Conservation (phyloP, 30 jellyfish, hydroid and myxozoan genomes). For the Mastigias papua region DNA sequence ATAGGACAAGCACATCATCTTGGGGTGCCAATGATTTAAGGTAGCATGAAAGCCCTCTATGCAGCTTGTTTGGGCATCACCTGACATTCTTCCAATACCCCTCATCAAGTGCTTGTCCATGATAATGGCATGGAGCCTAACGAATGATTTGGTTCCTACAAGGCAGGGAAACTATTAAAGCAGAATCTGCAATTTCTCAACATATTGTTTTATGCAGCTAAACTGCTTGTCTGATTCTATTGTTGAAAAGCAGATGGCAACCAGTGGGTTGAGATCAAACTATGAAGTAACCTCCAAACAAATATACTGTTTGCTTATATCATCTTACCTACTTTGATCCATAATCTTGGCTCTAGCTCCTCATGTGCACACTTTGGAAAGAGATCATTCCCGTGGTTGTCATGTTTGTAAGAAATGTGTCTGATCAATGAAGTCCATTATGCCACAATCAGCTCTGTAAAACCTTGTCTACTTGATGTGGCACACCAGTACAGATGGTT, state of each 20-base stretch:
- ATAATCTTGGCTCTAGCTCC: conserved; percentile 12
- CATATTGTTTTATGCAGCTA: too few relatives aligned
- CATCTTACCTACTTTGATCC: conserved; percentile 10
- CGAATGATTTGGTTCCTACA: conserved; percentile 42
- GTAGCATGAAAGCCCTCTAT: conserved; percentile 51
- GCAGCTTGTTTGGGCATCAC: conserved; percentile 52
- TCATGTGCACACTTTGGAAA: conserved; percentile 3
- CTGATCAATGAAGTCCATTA: not conserved
- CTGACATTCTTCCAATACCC: conserved; percentile 38
- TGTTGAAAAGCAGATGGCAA: not conserved
- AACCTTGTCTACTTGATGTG: conserved; percentile 15
- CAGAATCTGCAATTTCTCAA: not conserved
- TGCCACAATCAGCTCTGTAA: conserved; percentile 3
- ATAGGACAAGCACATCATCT: conserved; percentile 26
- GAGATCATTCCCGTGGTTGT: not conserved
- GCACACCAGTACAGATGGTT: conserved; percentile 49
- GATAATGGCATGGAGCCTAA: conserved; percentile 12
- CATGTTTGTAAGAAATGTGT: conserved; percentile 29
- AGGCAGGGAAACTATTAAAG: not conserved
- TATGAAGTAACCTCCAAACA: too few relatives aligned
- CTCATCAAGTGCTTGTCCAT: conserved; percentile 2
- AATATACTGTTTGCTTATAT: too few relatives aligned
- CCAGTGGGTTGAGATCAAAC: not conserved
- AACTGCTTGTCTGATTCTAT: not conserved
- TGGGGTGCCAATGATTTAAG: conserved; percentile 53